phyloP scores from a whole-genome alignment of 2,113 vertebrate species.

The Syngnathoides biaculeatus region DNA sequence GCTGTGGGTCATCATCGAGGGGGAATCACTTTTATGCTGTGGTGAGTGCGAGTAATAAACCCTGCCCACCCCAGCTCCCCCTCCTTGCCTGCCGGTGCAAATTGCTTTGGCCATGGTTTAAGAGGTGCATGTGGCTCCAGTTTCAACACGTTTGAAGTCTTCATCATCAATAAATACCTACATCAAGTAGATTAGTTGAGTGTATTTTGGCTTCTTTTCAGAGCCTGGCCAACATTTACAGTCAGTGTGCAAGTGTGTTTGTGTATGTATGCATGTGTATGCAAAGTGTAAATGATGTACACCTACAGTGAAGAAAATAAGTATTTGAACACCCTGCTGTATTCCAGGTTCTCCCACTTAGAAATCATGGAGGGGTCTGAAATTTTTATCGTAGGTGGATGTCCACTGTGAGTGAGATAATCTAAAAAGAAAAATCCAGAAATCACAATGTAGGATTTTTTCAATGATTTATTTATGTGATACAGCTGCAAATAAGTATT shows the following conservation, averaged over 20 bases:
- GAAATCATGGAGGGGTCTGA: too few relatives aligned
- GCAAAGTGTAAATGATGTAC: constrained; percentile 14
- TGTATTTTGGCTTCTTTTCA: constrained; percentile 72
- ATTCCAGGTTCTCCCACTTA: too few relatives aligned
- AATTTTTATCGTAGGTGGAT: too few relatives aligned
- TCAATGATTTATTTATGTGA: too few relatives aligned
- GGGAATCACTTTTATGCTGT: constrained; percentile 65
- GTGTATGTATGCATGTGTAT: neutral
- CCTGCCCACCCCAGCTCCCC: constrained; percentile 5
- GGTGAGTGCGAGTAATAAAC: constrained; percentile 55
- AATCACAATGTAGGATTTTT: too few relatives aligned
- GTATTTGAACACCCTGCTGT: too few relatives aligned
- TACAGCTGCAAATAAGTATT: too few relatives aligned
- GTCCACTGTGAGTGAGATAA: too few relatives aligned
- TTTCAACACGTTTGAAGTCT: constrained; percentile 71
- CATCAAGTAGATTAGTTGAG: constrained; percentile 72
- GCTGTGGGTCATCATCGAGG: constrained; percentile 64
- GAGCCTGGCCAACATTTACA: constrained; percentile 40
- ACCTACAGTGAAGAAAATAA: too few relatives aligned
- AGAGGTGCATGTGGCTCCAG: constrained; percentile 54
- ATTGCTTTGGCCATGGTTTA: constrained; percentile 62
- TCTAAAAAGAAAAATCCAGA: too few relatives aligned
- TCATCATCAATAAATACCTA: constrained; percentile 69
- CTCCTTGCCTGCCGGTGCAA: constrained; percentile 38
- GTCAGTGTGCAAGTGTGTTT: constrained; percentile 9